These are phyloP conservation scores for human DNA, from an alignment of 2,113 vertebrate genomes.

Conservation along the genomic window DNA sequence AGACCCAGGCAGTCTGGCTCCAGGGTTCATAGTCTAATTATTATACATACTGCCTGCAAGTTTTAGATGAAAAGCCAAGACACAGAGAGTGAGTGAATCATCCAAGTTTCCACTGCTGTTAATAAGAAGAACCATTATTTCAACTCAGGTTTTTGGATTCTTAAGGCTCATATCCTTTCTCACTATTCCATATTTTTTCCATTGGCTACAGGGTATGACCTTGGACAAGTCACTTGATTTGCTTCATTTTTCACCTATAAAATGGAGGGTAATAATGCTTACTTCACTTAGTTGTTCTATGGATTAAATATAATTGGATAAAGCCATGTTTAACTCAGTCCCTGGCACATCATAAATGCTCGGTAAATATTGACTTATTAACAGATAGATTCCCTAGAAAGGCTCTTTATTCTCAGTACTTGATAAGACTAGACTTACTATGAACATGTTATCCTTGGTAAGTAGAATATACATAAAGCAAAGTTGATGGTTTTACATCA, in stretches of 20 bases:
- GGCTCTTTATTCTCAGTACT: not conserved
- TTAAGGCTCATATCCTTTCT: not conserved
- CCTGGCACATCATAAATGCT: not conserved
- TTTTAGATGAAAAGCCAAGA: not conserved
- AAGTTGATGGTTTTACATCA: not conserved
- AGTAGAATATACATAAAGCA: not conserved
- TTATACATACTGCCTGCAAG: not conserved
- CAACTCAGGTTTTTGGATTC: not conserved
- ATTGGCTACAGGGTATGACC: not conserved
- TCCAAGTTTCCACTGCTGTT: not conserved
- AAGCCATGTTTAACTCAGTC: not conserved
- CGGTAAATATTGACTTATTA: not conserved
- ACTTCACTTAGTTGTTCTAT: not conserved
- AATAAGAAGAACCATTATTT: not conserved
- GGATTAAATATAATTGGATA: not conserved
- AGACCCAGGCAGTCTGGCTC: not conserved
- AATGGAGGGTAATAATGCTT: not conserved
- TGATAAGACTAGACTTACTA: not conserved
- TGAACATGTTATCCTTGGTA: not conserved
- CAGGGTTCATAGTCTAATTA: not conserved
- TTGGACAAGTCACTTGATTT: not conserved
- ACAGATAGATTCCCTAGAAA: not conserved
- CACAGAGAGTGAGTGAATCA: not conserved
- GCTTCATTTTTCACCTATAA: not conserved
- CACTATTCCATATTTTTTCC: not conserved